Base-by-base conservation (phyloP, 2,797 vertebrate genomes). In the Amblyopsis hoosieri region DNA sequence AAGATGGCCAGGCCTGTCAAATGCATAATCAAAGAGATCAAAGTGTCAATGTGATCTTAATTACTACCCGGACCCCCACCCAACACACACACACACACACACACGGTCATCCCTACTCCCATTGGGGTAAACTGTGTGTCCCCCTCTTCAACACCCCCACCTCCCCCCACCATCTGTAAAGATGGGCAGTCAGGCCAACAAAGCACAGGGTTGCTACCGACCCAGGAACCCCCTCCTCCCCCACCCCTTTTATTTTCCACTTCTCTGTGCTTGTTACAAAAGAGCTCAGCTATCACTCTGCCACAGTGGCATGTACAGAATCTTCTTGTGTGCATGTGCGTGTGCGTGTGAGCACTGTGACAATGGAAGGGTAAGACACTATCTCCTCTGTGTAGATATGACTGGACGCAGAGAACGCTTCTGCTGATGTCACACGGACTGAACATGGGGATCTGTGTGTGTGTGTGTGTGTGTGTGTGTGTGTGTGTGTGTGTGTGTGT, bases 1-100 rank as follows among this genome's bases (percentile, higher is more conserved):
- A 77, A 82, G 85, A 89, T 91, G 86, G 78, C 69, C 86, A 76
- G 86, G 80, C 84, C 87, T 89, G 89, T 92, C 90, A 91, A 89
- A 92, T 90, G 89, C 89, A 91, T 88, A 91, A 91, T 91, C 84
- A 78, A 74, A 77, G 82, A 86, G 90, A 93, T 94, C 92, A 93
- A 92, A 93, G 92, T 86, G 84, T 75, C 87, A 89, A 87, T 90
- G 86, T 85, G 88, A 85, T 76, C 78, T 91, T 92, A 92, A 92
- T 93, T 91, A 90, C 90, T 83, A 72, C 80, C 54, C 17, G n/a
- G 2, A 29, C 52, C 12, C 58, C 45, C 31, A 17, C 31, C 37
- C 37, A 31, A 45, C 55, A 57, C n/a, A 58, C 56, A 58, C 66
- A 57, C 56, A 56, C 5, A 15, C 60, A 58, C 45, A 31, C 52